Conservation (phyloP, 2,888 invertebrate genomes). For the Liopterus haemorrhoidalis region DNA sequence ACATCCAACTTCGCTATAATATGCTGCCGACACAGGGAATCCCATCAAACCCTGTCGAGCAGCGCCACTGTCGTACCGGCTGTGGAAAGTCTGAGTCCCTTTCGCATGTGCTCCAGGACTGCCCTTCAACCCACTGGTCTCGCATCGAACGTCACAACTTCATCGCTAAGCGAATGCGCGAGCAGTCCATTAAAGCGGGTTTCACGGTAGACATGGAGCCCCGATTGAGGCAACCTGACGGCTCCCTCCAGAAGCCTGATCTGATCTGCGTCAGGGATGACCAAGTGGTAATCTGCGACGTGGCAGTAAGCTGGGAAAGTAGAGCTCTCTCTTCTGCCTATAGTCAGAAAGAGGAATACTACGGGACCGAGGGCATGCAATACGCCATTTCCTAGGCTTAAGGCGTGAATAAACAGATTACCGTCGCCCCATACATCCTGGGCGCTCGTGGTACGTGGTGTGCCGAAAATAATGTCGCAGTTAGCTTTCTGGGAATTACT, state of each 20-base stretch:
- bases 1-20: slow-evolving; percentile 30
- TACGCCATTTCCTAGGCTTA: background rate
- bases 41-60: slow-evolving; percentile 27
- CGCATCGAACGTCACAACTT: slow-evolving; percentile 27
- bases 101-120: slow-evolving; percentile 31
- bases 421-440: background rate
- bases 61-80: slow-evolving; percentile 27
- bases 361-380: no score
- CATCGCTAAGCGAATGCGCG: no score
- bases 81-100: slow-evolving; percentile 28
- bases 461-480: background rate
- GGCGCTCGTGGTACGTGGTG: background rate
- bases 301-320: no score
- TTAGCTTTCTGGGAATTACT: no score
- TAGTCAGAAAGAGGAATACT: no score
- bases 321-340: no score
- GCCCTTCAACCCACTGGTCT: slow-evolving; percentile 27
- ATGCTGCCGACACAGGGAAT: slow-evolving; percentile 31
- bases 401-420: background rate
- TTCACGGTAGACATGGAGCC: no score
- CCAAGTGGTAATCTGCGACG: no score
- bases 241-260: no score
- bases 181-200: no score
- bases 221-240: no score
- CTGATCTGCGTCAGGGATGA: no score